Evolutionary conservation across 2,888 invertebrate species (phyloP), one percentile per base, ranked within the genome.

Genomic region (Athalia cordata): DNA sequence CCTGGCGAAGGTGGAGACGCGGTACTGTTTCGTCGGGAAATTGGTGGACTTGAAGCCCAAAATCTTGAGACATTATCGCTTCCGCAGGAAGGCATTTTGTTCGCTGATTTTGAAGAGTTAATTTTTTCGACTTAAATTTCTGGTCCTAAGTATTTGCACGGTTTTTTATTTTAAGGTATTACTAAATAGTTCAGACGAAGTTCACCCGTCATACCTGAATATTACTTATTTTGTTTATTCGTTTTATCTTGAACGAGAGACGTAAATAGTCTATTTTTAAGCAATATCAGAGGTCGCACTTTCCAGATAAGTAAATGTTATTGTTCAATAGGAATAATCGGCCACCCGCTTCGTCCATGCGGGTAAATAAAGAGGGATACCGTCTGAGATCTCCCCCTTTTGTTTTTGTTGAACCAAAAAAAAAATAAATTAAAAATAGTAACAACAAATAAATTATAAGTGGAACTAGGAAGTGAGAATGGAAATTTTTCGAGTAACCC

Each of bases 51-150:
- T 83, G 91, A 91, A 7, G 91, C 89, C 91, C 92, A 92, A 83
- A 93, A 92, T 88, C 93, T 93, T 79, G 92, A 90, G 59, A 91
- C 86, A 88, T 92, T 94, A 87, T 94, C 94, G 83, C 93, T 92
- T 85, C 93, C 92, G 86, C 93, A 94, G 84, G 94, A 93, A 89
- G 94, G 94, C 94, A 94, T 79, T 61, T 61, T 62, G 52, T 43
- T 78, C 9, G 13, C 13, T 4, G n/a, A 45, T n/a, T 47, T 47
- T 45, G 13, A 8, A 6, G 11, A 5, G n/a, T 47, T n/a, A 5
- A n/a, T 43, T 13, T 49, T 52, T 5, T 50, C 49, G 49, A 7
- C 29, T 29, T 29, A 3, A 29, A 15, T 67, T 64, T 45, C n/a
- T 64, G 1, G 29, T 29, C 29, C 29, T 2, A 29, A 29, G 29